These are phyloP conservation scores for Muscidifurax raptorellus DNA, from an alignment of 1,140 invertebrate genomes.

Conservation along the genomic window DNA sequence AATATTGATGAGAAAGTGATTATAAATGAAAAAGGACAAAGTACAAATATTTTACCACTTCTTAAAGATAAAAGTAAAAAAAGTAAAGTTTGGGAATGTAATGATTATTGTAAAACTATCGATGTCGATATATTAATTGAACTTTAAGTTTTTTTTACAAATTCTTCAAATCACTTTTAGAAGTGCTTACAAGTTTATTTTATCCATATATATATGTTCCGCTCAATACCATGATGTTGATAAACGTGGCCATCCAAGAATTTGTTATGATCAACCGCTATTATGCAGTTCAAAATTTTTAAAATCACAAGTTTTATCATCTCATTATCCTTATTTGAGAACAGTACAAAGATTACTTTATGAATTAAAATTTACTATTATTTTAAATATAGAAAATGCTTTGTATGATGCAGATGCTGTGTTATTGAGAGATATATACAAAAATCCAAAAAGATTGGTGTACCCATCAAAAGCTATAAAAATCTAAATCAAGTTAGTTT, in stretches of 20 bases:
- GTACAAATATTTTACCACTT: neutral
- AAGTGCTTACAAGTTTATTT: neutral
- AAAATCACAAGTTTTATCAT: no score
- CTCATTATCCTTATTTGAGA: no score
- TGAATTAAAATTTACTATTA: no score
- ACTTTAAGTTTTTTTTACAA: neutral
- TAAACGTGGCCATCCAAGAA: no score
- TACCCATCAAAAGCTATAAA: no score
- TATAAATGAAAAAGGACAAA: slow-evolving; percentile 5
- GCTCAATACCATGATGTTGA: neutral
- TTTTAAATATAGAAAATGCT: no score
- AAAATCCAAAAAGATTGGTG: neutral
- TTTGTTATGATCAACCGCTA: no score
- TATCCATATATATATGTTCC: neutral
- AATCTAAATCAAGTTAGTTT: neutral
- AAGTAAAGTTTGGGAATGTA: neutral
- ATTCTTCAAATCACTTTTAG: neutral
- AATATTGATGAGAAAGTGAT: neutral
- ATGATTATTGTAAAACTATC: no score
- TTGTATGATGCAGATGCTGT: neutral
- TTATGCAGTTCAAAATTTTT: no score
- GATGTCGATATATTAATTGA: no score
- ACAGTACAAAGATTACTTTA: no score
- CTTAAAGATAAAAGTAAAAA: neutral
- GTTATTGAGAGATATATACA: neutral